Evolutionary conservation across 2,113 vertebrate species (phyloP), one percentile per base, ranked within the genome.

Genomic region (Ceyx margarethae): DNA sequence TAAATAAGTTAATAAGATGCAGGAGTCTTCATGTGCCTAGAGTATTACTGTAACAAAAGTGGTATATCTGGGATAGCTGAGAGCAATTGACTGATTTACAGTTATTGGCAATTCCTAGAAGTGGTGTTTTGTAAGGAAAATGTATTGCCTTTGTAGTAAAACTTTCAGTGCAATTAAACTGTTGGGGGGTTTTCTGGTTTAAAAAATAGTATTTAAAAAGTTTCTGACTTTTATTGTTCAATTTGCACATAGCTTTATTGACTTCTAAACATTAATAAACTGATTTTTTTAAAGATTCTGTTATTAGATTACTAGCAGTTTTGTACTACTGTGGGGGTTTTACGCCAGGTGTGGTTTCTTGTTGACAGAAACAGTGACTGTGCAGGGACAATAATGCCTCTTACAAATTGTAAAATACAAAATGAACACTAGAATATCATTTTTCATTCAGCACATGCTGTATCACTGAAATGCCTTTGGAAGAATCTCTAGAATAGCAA

Each of bases 221-320:
- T 97, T 97, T 96, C 97, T 97, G 97, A 98, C 96, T 97, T 96
- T 69, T 96, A 77, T 97, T 97, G 91, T 97, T 97, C 91, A 96
- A 97, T 98, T 98, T 98, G 98, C 98, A 98, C 98, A 98, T 98
- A 98, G 97, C 96, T 97, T 97, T 97, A 96, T 97, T 97, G 97
- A 98, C 96, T 96, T 97, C 96, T 98, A 98, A 98, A 97, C 96
- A 98, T 98, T 98, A 98, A 98, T 98, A 98, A 98, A 98, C 97
- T 97, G 97, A 97, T 97, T 97, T 98, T 97, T 97, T 76, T 92
- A 96, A 96, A 96, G 81, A 94, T 90, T 78, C 67, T 45, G 67
- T 89, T 91, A 85, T 71, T 76, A 88, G 75, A 90, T 56, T 51
- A 37, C 78, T 94, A 16, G 60, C 35, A n/a, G 43, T 92, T 95